Evolutionary conservation across 1,140 invertebrate species (phyloP).

Genomic region (Luehdorfia chinensis): DNA sequence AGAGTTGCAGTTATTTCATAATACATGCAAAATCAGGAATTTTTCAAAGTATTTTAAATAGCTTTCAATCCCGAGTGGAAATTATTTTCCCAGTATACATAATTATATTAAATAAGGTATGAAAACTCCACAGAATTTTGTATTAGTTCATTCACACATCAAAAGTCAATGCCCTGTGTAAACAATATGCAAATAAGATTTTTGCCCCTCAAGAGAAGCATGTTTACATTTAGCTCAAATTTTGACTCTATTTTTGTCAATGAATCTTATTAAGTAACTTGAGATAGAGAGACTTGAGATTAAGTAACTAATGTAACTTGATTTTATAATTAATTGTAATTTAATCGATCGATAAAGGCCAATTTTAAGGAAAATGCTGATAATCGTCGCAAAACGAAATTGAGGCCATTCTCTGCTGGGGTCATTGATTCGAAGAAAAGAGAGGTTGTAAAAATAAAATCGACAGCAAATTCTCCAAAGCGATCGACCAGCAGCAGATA

Average conservation of each 20-base stretch:
- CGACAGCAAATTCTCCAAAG: slow-evolving; percentile 54
- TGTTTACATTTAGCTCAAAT: background rate
- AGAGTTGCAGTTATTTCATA: slow-evolving; percentile 72
- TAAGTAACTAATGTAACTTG: too few species aligned
- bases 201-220: background rate
- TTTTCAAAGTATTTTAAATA: too few species aligned
- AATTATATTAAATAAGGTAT: too few species aligned
- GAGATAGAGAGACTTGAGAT: too few species aligned
- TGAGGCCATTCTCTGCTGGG: slow-evolving; percentile 66
- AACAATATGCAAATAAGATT: slow-evolving; percentile 17
- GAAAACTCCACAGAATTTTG: too few species aligned
- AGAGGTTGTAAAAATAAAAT: slow-evolving; percentile 49
- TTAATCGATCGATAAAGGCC: slow-evolving; percentile 33
- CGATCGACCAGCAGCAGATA: slow-evolving; percentile 51
- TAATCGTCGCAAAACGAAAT: slow-evolving; percentile 51
- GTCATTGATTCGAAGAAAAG: slow-evolving; percentile 68
- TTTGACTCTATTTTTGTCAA: slow-evolving; percentile 1
- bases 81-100: too few species aligned
- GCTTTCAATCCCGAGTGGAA: too few species aligned
- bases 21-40: slow-evolving; percentile 36
- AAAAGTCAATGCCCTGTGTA: slow-evolving; percentile 23
- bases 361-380: slow-evolving; percentile 48
- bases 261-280: too few species aligned
- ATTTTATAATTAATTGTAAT: slow-evolving; percentile 34
- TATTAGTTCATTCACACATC: background rate